Evolutionary conservation across 2,888 invertebrate species (phyloP).

Genomic region (Aphidius colemani): DNA sequence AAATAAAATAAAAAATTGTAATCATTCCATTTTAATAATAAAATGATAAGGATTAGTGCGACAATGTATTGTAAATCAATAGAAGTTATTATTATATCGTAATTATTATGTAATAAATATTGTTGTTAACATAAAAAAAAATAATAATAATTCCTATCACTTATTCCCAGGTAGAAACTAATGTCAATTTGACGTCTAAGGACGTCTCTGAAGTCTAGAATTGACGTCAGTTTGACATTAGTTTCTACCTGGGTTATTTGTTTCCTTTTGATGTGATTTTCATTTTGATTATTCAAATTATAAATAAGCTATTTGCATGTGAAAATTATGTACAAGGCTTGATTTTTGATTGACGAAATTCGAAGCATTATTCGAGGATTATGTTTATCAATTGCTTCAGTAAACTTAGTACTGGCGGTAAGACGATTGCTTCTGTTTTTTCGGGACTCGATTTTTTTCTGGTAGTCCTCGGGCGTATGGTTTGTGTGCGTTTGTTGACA

Average conservation of each 20-base stretch:
- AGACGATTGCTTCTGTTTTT: conserved; percentile 58
- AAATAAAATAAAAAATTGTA: conserved; percentile 41
- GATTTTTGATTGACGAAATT: no score
- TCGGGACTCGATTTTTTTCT: conserved; percentile 63
- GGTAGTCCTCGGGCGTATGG: conserved; percentile 86
- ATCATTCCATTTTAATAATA: conserved; percentile 57
- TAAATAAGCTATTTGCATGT: no score
- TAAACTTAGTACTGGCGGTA: conserved; percentile 60
- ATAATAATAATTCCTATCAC: no score
- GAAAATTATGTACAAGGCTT: no score
- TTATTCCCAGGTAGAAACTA: no score
- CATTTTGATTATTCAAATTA: no score
- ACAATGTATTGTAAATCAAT: conserved; percentile 59
- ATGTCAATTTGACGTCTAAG: no score
- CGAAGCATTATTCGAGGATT: conserved; percentile 50
- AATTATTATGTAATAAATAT: conserved; percentile 61
- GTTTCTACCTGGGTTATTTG: no score
- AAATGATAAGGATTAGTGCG: conserved; percentile 57
- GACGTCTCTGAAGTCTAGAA: no score
- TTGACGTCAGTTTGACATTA: no score
- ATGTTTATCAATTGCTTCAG: conserved; percentile 58
- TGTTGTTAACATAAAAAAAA: conserved; percentile 58
- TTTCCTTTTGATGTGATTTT: no score
- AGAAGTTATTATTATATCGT: conserved; percentile 59
- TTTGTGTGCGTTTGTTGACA: conserved; percentile 81